Conservation (phyloP, 2,888 invertebrate genomes). For the Diadromus collaris region DNA sequence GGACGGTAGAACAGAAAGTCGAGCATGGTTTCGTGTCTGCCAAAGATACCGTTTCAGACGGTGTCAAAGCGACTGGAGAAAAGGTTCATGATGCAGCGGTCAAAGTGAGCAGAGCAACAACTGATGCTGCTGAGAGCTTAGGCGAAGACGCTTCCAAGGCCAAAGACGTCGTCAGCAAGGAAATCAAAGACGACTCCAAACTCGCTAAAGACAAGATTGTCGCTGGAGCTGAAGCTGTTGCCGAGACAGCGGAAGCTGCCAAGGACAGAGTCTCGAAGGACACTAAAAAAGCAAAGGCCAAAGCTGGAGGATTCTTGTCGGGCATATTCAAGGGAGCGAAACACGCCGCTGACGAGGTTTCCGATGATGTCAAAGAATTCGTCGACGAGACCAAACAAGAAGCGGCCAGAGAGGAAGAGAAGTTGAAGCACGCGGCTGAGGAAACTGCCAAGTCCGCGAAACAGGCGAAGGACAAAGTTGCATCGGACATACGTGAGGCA, state of each 20-base stretch:
- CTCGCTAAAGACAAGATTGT: conserved; percentile 49
- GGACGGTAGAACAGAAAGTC: conserved; percentile 39
- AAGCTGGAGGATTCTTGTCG: conserved; percentile 60
- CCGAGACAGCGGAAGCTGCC: conserved; percentile 48
- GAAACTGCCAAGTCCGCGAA: conserved; percentile 28
- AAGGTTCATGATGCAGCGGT: conserved; percentile 35
- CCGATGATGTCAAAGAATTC: conserved; percentile 62
- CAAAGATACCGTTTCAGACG: conserved; percentile 29
- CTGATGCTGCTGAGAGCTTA: conserved; percentile 56
- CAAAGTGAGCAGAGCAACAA: conserved; percentile 31
- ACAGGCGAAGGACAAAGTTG: conserved; percentile 69
- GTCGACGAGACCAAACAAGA: conserved; percentile 69
- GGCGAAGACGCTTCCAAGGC: too few species aligned
- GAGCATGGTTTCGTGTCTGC: conserved; percentile 35
- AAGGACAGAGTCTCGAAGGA: conserved; percentile 58
- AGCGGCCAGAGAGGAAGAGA: conserved; percentile 60
- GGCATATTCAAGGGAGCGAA: conserved; percentile 65
- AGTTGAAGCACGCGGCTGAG: conserved; percentile 33
- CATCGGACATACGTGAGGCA: conserved; percentile 63
- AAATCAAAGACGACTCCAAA: conserved; percentile 52
- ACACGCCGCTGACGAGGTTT: conserved; percentile 58
- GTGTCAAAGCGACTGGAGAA: conserved; percentile 49
- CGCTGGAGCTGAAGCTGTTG: conserved; percentile 53
- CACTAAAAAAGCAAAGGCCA: conserved; percentile 57
- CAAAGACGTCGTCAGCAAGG: too few species aligned